Percentiles rank a stretch among this genome's conserved stretches.
Evolutionary conservation across 2,797 vertebrate genomes (phyloP).

Genomic region (Lepus townsendii): DNA sequence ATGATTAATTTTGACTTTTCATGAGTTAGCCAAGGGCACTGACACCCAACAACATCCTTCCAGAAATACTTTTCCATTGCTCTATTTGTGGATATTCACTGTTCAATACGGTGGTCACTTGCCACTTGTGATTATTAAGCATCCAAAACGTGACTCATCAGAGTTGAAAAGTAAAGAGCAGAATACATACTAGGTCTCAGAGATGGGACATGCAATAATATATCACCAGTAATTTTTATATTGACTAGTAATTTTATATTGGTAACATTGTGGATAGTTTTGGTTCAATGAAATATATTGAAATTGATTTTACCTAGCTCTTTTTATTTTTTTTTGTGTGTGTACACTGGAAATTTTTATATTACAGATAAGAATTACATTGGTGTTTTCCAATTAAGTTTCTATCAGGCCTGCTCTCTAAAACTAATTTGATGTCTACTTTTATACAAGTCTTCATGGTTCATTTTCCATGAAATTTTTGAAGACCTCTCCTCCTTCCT

Average conservation of each 20-base stretch:
- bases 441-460: background rate
- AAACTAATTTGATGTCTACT: background rate
- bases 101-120: background rate
- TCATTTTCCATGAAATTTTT: background rate
- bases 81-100: background rate
- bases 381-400: conserved; percentile 20
- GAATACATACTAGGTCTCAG: background rate
- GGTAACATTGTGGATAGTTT: background rate
- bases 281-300: conserved; percentile 6
- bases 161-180: background rate
- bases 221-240: background rate
- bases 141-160: background rate
- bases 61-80: background rate
- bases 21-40: background rate
- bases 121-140: background rate
- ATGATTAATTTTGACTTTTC: background rate
- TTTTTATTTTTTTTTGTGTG: background rate
- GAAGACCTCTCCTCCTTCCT: background rate
- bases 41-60: background rate
- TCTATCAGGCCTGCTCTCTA: background rate
- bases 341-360: background rate
- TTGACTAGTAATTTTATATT: background rate
- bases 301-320: background rate
- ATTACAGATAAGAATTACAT: background rate
- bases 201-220: background rate